These are phyloP conservation scores for Phania funesta DNA, from an alignment of 2,888 invertebrate genomes.

Conservation along the genomic window DNA sequence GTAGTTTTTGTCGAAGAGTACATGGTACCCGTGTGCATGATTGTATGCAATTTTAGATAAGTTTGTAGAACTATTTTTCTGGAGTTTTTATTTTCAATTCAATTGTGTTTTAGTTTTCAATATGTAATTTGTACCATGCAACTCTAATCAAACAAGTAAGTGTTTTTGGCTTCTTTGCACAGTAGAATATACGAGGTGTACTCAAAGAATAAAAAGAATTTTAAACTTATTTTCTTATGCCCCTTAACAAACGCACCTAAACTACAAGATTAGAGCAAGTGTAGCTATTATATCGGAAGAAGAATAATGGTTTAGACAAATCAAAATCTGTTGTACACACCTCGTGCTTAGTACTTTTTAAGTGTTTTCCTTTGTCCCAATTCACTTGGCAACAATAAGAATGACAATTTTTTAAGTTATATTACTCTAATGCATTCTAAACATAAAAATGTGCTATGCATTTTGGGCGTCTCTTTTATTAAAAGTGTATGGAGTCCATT, in stretches of 20 bases:
- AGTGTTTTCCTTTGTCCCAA: slow-evolving; percentile 6
- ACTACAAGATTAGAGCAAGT: too few relatives aligned
- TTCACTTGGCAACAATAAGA: slow-evolving; percentile 44
- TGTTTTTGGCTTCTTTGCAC: slow-evolving; percentile 14
- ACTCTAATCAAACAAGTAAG: slow-evolving; percentile 46
- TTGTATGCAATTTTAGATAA: slow-evolving; percentile 52
- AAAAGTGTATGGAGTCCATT: not conserved
- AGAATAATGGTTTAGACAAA: too few relatives aligned
- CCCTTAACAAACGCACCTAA: too few relatives aligned
- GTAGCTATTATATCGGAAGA: too few relatives aligned
- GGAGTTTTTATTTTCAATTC: slow-evolving; percentile 19
- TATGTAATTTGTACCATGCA: slow-evolving; percentile 55
- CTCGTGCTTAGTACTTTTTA: not conserved
- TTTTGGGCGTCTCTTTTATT: slow-evolving; percentile 19
- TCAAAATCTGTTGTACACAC: too few relatives aligned
- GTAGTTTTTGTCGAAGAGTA: slow-evolving; percentile 6
- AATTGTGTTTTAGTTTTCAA: slow-evolving; percentile 45
- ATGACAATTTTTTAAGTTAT: slow-evolving; percentile 47
- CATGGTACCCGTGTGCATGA: slow-evolving; percentile 17
- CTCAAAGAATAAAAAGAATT: too few relatives aligned
- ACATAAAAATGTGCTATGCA: not conserved
- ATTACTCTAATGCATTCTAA: slow-evolving; percentile 38
- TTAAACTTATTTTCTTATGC: too few relatives aligned
- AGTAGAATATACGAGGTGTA: not conserved
- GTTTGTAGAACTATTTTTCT: slow-evolving; percentile 23